Base-by-base conservation (phyloP, 2,797 vertebrate genomes). In the Syngnathus rostellatus region DNA sequence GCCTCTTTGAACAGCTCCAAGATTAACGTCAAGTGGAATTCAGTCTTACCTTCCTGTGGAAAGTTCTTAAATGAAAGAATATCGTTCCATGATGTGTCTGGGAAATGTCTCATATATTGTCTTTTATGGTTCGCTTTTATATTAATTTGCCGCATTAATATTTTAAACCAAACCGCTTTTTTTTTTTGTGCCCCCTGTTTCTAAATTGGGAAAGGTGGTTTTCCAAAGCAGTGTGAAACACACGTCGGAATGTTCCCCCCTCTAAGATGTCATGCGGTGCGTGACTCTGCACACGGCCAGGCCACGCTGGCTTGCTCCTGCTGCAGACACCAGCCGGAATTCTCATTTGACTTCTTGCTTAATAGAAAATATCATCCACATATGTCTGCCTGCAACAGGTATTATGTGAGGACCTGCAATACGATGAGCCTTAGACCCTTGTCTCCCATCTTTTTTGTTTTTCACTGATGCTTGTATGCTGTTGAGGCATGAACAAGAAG, bases 221-320 rank as follows among this genome's bases (percentile, higher is more conserved):
- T 87, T 86, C 83, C 59, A 76, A 81, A 64, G 77, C 76, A 77
- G 76, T 72, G 74, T 74, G 73, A 81, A 75, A 81, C 81, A 77
- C 77, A 63, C 65, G 48, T 61, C 88, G 80, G 87, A 91, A 90
- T 90, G 86, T 88, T 89, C 81, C 83, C 31, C 85, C 82, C 78
- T 77, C 82, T 79, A 76, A 79, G 88, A 81, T 81, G 72, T 88
- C 87, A 86, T 88, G 86, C 68, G 73, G 87, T 75, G 83, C 83
- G 73, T 83, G 82, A 88, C 83, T 83, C 75, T 67, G 76, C 81
- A 76, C 83, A 77, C 77, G 65, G 73, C 81, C 83, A 85, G 78
- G 55, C 75, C 69, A 41, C 68, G 76, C 79, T 82, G 85, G 83
- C 80, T 71, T 69, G 72, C 46, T 72, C 66, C 73, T 76, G 72